Evolutionary conservation across 2,888 invertebrate species (phyloP), one percentile per base, ranked within the genome.

Genomic region (Drosophila pullipes): DNA sequence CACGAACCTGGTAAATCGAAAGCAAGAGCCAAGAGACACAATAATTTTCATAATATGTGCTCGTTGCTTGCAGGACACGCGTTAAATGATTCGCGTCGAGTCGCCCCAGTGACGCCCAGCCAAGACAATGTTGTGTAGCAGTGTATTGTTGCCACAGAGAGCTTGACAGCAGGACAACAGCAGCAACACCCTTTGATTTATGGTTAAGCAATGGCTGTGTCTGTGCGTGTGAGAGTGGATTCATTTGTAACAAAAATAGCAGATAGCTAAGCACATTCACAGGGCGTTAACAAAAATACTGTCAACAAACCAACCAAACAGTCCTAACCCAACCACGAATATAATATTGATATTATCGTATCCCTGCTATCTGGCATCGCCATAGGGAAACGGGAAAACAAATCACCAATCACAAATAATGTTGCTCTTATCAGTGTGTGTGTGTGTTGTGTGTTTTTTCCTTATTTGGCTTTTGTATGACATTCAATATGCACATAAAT

Each of bases 11-110:
- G 25, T 57, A 64, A 57, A 64, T 78, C 67, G 67, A 66, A 74
- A 50, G 66, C 55, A 13, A 25, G 9, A 16, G 30, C 35, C 7
- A 30, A 7, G 4, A 57, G 16, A 57, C 30, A 30, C 25, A 57
- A 57, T 31, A 49, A 62, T 66, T 61, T 52, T 60, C 22, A 74
- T 78, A 74, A 74, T 63, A 63, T 63, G 37, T 68, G 57, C 37
- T 55, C 39, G 37, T 50, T 67, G 55, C 28, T 66, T 18, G 39
- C 69, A 9, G 66, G 41, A 49, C 63, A 67, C 59, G 80, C 59
- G 80, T 59, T 69, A 80, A 79, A 79, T 79, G 80, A 79, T 59
- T 58, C 69, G 73, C 64, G 50, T 67, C 79, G 52, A 55, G 65
- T n/a, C 62, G 68, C 37, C 63, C 67, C 10, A 37, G 33, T 31